Base-by-base conservation (phyloP, 2,113 vertebrate species). In the Phycodurus eques region DNA sequence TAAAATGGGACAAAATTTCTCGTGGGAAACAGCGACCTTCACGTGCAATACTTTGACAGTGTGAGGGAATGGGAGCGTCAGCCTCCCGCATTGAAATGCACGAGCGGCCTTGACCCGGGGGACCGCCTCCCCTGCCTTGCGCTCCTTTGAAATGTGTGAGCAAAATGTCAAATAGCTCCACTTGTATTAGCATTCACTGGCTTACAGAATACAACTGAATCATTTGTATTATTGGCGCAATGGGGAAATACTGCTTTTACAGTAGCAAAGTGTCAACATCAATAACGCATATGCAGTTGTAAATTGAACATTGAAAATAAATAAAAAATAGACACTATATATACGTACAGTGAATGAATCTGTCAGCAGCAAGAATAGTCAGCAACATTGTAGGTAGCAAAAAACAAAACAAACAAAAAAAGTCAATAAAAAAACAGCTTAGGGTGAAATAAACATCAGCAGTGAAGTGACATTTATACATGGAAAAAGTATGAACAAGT, bases 71-170 rank as follows among this genome's bases (percentile, higher is more conserved):
- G 54, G 22, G 44, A 35, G 0, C 57, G 54, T 67, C 39, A 4
- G 5, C 35, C 20, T 60, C 54, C 72, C 35, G 63, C 60, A 73
- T 44, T 54, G 33, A 70, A 59, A 80, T 78, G 15, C 72, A 66
- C 78, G 47, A 27, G 15, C 69, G 57, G 13, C 22, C 31, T 72
- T 79, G 71, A 80, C 69, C 63, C 35, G 42, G 22, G 54, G n/a
- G 54, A 53, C 14, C 31, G 10, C 20, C 49, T 12, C 64, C 71
- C 7, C 19, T 56, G 13, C 64, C 63, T 13, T 20, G 19, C 51
- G 5, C 54, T 63, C 35, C 69, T 62, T 73, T 31, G 5, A 53
- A 31, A 54, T 33, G 8, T 61, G 20, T 80, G 47, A 78, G 31
- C 22, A 68, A 70, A 68, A 66, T 73, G 68, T 47, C 17, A 35